These are phyloP conservation scores for Lasioglossum oenotherae DNA, from an alignment of 2,888 invertebrate species.

Conservation along the genomic window DNA sequence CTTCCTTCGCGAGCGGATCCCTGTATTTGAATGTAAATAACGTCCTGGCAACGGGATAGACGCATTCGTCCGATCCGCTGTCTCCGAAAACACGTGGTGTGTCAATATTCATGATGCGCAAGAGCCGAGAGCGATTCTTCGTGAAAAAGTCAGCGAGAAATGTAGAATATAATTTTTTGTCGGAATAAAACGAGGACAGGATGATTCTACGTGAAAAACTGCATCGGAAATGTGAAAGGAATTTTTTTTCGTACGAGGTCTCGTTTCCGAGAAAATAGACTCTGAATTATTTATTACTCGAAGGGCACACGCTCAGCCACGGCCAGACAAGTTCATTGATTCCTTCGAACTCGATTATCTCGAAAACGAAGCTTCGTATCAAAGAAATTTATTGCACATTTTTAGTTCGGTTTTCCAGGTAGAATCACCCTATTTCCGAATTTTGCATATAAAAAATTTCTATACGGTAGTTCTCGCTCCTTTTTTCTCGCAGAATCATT, in stretches of 20 bases:
- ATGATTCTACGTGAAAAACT: not conserved
- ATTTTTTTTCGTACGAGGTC: not conserved
- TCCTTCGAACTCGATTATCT: not conserved
- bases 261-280: not conserved
- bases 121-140: not conserved
- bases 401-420: not conserved
- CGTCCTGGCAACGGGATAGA: not conserved
- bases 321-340: not conserved
- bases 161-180: not conserved
- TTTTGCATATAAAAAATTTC: not conserved
- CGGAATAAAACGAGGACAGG: not conserved
- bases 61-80: not conserved
- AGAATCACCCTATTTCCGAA: not conserved
- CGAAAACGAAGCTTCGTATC: not conserved
- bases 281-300: not conserved
- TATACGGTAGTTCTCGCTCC: not conserved
- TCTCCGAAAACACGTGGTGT: not conserved
- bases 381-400: not conserved
- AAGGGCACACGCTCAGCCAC: not conserved
- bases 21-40: conserved; percentile 12
- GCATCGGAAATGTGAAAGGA: not conserved
- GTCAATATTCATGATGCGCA: not conserved
- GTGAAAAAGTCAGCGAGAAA: not conserved
- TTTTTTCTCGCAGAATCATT: not conserved
- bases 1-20: not conserved